A percentile compares a stretch with the other conserved stretches of the same genome.
These are phyloP conservation scores for Eupithecia insigniata DNA, from an alignment of 2,888 invertebrate genomes.

Conservation along the genomic window DNA sequence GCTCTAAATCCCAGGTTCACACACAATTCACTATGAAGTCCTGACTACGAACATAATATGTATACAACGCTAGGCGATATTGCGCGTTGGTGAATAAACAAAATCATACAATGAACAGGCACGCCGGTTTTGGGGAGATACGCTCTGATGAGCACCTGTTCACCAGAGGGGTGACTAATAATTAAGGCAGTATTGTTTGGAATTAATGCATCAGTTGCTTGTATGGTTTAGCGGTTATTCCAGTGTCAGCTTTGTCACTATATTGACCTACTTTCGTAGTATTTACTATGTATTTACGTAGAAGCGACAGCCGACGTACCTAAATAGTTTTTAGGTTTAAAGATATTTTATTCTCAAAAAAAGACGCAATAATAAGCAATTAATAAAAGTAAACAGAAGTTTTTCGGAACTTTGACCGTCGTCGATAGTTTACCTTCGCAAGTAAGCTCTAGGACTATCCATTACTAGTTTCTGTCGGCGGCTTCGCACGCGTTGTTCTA, in stretches of 20 bases:
- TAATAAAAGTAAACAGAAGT: too few relatives aligned
- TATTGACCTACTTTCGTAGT: conserved; percentile 16
- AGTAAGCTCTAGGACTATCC: too few relatives aligned
- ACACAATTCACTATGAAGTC: conserved; percentile 5
- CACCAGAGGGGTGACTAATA: conserved; percentile 81
- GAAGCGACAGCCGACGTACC: neutral
- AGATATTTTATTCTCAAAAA: too few relatives aligned
- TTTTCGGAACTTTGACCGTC: neutral
- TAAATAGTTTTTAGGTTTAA: too few relatives aligned
- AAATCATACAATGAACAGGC: conserved; percentile 74
- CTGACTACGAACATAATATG: neutral
- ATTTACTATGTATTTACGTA: neutral
- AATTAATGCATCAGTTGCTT: conserved; percentile 74
- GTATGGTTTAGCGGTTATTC: conserved; percentile 23
- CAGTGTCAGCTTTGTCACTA: conserved; percentile 15
- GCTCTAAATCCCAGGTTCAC: conserved; percentile 6
- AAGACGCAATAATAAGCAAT: too few relatives aligned
- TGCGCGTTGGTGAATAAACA: conserved; percentile 70
- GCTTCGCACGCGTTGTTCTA: too few relatives aligned
- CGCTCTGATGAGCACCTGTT: conserved; percentile 74
- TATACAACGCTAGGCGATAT: conserved; percentile 52
- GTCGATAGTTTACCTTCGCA: too few relatives aligned
- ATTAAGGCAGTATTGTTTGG: conserved; percentile 81
- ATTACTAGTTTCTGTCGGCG: too few relatives aligned
- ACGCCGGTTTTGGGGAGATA: conserved; percentile 82